Base-by-base conservation (phyloP, 2,797 vertebrate species). In the Rhinogobio ventralis region DNA sequence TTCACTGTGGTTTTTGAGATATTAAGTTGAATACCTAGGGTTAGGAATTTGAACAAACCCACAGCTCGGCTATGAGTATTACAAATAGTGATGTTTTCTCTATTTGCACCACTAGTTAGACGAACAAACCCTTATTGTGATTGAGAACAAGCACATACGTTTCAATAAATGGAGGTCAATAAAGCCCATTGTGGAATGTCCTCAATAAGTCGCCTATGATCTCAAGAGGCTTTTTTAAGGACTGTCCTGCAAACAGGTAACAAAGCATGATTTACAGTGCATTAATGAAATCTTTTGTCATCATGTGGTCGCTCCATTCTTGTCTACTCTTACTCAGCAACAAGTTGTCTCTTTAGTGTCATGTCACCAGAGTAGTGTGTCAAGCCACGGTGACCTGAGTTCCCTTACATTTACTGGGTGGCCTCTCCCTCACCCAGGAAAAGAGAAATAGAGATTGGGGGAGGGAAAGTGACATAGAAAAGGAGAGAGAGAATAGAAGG, bases 281-380 rank as follows among this genome's bases (percentile, higher is more conserved):
- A 23, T 28, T 25, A 53, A 74, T 33, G 14, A 51, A 55, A 39
- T 68, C 45, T 75, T 49, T 81, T 84, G 80, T 85, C 82, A 46
- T 62, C 33, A 25, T 51, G 49, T 30, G 11, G 11, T 57, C 20
- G 55, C 36, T 13, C 39, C 74, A 80, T 83, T 80, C 79, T 79
- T 83, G 57, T 49, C 68, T 71, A 42, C 75, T 77, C 85, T 86
- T 82, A 89, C 64, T 86, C 76, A 45, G 87, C 88, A 88, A 81
- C 80, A 83, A 83, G 88, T 89, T 73, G 83, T 86, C 72, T 85
- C 72, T 84, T 83, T 71, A 84, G 85, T 86, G 83, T 81, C 76
- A 53, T 83, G 84, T 88, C 84, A 78, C 75, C 74, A 78, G 55
- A 62, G 87, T 64, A 53, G 46, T 79, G 86, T 64, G 71, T 84